Conservation (phyloP, 2,888 invertebrate genomes). For the Aricia artaxerxes region DNA sequence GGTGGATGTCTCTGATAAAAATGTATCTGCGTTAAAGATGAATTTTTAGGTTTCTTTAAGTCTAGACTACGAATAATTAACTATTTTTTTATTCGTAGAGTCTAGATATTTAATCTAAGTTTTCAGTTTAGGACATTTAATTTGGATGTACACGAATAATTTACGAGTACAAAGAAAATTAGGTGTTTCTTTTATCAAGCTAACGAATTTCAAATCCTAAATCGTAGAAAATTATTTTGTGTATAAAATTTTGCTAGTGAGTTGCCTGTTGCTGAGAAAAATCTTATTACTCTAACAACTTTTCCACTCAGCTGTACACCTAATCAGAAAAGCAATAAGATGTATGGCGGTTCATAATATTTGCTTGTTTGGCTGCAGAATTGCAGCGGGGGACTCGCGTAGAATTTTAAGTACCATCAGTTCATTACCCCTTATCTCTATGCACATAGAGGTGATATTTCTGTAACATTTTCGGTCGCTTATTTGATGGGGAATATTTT, state of each 20-base stretch:
- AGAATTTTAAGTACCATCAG: constrained; percentile 36
- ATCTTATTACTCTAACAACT: background rate
- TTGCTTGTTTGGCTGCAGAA: constrained; percentile 40
- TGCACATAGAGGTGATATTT: background rate
- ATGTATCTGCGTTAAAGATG: too few species aligned
- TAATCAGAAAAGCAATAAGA: constrained; percentile 32
- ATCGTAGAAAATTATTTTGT: background rate
- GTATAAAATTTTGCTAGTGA: background rate
- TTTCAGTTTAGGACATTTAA: too few species aligned
- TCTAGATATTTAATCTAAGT: too few species aligned
- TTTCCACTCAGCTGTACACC: background rate
- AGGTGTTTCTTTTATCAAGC: too few species aligned
- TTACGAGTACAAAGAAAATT: too few species aligned
- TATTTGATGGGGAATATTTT: constrained; percentile 17
- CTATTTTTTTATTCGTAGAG: too few species aligned
- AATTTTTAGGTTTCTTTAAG: too few species aligned
- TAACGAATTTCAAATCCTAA: too few species aligned
- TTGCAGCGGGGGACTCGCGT: constrained; percentile 36
- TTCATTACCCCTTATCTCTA: background rate
- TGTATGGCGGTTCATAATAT: constrained; percentile 40
- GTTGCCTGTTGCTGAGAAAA: background rate
- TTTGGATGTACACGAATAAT: too few species aligned
- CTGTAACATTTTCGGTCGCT: background rate
- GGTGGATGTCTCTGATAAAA: too few species aligned
- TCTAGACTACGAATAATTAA: too few species aligned